Percentiles rank a stretch among this genome's conserved stretches.
phyloP scores from a whole-genome alignment of 2,797 vertebrate species.

The Lerista edwardsae region DNA sequence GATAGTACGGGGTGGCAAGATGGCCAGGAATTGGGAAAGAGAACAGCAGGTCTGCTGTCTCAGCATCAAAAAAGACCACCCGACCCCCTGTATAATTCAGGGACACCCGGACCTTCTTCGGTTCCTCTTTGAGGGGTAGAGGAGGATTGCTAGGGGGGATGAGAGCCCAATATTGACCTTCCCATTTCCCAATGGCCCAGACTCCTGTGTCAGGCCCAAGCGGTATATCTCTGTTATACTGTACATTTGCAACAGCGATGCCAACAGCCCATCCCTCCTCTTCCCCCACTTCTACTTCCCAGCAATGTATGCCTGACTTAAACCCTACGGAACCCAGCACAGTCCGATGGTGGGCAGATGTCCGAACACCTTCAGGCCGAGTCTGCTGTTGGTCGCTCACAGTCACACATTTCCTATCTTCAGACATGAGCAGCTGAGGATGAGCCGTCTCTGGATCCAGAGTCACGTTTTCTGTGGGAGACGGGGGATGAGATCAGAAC shows the following conservation, averaged over 20 bases:
- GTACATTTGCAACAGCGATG: background rate
- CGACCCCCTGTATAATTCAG: background rate
- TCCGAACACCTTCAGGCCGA: background rate
- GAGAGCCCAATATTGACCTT: background rate
- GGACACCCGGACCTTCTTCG: background rate
- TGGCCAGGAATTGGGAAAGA: too few relatives aligned
- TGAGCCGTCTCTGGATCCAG: conserved; percentile 84
- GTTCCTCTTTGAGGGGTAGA: background rate
- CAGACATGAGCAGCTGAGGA: conserved; percentile 66
- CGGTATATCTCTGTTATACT: background rate
- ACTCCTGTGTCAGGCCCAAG: background rate
- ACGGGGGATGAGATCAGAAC: background rate
- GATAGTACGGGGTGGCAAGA: background rate
- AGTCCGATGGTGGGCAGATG: background rate
- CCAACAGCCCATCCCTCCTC: background rate
- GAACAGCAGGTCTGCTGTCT: background rate
- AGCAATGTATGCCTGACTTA: background rate
- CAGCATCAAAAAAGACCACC: background rate
- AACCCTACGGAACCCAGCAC: background rate
- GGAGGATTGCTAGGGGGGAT: background rate
- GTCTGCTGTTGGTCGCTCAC: background rate
- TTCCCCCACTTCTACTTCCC: background rate
- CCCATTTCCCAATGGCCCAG: background rate
- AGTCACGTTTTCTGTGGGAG: conserved; percentile 76
- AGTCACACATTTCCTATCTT: background rate